Base-by-base conservation (phyloP, 2,797 vertebrate genomes). In the Heteromormyrus szaboi region DNA sequence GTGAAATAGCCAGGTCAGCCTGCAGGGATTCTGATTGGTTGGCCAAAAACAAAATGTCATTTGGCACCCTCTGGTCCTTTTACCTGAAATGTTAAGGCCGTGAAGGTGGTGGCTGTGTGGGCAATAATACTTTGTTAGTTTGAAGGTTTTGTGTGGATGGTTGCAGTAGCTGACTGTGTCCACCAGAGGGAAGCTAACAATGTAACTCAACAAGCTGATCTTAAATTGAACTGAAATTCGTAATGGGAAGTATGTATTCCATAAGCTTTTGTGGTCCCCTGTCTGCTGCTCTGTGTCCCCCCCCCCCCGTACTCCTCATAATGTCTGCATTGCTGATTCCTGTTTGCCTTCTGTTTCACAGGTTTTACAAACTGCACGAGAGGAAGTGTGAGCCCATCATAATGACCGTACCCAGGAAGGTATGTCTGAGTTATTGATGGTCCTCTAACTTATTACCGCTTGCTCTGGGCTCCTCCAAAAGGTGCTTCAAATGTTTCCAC, bases 331-430 rank as follows among this genome's bases (percentile, higher is more conserved):
- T 1, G 3, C 17, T 37, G 41, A 37, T 76, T 76, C 68, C 68
- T 41, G 68, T 76, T 76, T 76, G 12, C 44, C 44, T 46, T 83
- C 44, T 14, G 3, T 25, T 50, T 11, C 91, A 12, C 89, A 98
- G 97, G 92, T 98, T 98, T 96, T 98, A 98, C 95, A 98, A 98
- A 93, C 93, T 98, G 89, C 97, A 98, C 0, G 97, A 98, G 94
- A 95, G 97, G 90, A 97, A 96, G 89, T 98, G 97, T 93, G 97
- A 98, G 88, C 97, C 97, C 29, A 97, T 98, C 88, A 97, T 96
- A 89, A 98, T 98, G 97, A 98, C 97, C 0, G 97, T 98, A 89
- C 97, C 97, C 12, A 96, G 97, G 68, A 98, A 98, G 96, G 97
- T 98, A 92, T 44, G 92, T 89, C 56, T 12, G 62, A 76, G 12